Base-by-base conservation (phyloP, 2,113 vertebrate genomes). In the Aptenodytes forsteri region DNA sequence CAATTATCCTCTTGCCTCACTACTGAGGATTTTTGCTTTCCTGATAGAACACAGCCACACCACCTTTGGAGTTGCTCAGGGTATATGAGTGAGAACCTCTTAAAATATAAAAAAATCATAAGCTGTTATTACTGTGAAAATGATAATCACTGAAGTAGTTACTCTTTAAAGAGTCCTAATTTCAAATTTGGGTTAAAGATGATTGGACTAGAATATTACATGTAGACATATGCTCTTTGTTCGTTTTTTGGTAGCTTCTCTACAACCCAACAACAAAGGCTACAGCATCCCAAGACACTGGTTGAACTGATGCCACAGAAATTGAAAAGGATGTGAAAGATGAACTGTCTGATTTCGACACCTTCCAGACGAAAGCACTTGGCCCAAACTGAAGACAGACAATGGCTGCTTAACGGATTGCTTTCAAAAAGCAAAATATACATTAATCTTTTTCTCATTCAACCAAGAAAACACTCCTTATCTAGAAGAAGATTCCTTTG, bases 401-500 rank as follows among this genome's bases (percentile, higher is more conserved):
- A 86, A 38, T 9, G 25, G 30, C 14, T 90, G 47, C 67, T 92
- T 83, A 92, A 76, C 1, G 2, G n/a, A 46, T 47, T 70, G 29
- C 14, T 90, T 96, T 85, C n/a, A 72, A 83, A 87, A 95, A 89
- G 34, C 36, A 88, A 88, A 86, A 83, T 61, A 59, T n/a, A 56
- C 38, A 66, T 40, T 67, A 4, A 75, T 52, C 16, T 79, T 87
- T 82, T 82, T 62, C 59, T 81, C 21, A 82, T 72, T 71, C 2
- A 7, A 85, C 13, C 26, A 82, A 70, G 38, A 82, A 85, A 83
- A 62, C 4, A 73, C 47, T 66, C 34, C 32, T 80, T 54, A 73
- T 73, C 58, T 86, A 47, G 44, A 50, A 77, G n/a, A 30, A 56
- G 22, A 69, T 38, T 66, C 44, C 49, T 83, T 89, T 70, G 58